Evolutionary conservation across 2,797 vertebrate genomes (phyloP), one percentile per base, ranked within the genome.

Genomic region (Onychomys arenicola): DNA sequence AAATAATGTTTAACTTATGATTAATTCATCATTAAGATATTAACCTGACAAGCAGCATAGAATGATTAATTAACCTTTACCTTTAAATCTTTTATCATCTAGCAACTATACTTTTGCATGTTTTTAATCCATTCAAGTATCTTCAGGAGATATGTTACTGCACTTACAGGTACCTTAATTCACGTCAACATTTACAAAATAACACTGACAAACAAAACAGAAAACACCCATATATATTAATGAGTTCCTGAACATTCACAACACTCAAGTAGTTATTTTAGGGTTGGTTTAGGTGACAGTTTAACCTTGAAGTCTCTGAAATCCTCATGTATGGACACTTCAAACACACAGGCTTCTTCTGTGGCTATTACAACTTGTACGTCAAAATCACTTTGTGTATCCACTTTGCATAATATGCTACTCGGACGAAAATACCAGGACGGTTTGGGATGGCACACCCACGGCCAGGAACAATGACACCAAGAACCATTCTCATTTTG

Each of bases 371-470:
- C 92, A 97, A 96, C 77, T 98, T 98, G 93, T 99, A 99, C 0
- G 99, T 99, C 97, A 98, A 97, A 97, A 98, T 98, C 80, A 99
- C 99, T 98, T 99, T 99, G 98, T 99, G 99, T 98, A 99, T 99
- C 99, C 99, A 99, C 95, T 99, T 99, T 9, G 99, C 98, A 97
- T 99, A 99, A 98, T 99, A 99, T 1, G 99, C 99, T 88, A 99
- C 99, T n/a, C 99, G 99, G 93, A 99, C 99, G 97, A 99, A 99
- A 98, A 99, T 99, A 59, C 99, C 99, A 2, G 99, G 99, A 73
- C 99, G 99, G 97, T 99, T 99, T 97, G 99, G 99, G 76, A 99
- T 98, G 57, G 99, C 99, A 23, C 99, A 99, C 96, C 99, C 99
- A 49, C 99, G 98, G 82, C 99, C 99, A 40, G 99, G 99, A 95